Evolutionary conservation across 2,888 invertebrate species (phyloP), one percentile per base, ranked within the genome.

Genomic region (Drosophila greeni): DNA sequence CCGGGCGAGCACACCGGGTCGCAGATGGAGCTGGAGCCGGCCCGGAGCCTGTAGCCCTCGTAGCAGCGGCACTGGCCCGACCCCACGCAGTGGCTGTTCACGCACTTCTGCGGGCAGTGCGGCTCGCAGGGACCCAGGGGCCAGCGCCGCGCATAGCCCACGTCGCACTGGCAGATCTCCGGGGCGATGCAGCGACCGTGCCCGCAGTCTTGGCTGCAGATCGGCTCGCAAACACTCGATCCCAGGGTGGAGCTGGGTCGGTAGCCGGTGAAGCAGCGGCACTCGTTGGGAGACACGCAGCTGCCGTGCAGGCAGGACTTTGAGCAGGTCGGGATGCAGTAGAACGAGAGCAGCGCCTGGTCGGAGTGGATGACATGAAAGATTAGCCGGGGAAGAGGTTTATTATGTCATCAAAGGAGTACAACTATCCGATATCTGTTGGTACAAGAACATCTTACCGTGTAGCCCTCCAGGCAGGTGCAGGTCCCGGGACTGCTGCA

Each of bases 31-130:
- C 72, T 80, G 7, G 85, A 84, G 26, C 86, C 86, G 0, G 62
- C 55, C 2, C 86, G 74, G 26, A 86, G 51, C 8, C 75, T 76
- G 54, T 77, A 88, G 8, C 92, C 92, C 6, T 89, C 82, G 37
- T 89, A 88, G 81, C 93, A 93, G 26, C 89, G 89, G 79, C 93
- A 93, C 1, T 89, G 87, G 0, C 90, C 87, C 0, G 82, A 74
- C 5, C 81, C 90, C 1, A 90, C 89, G 82, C 93, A 93, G 23
- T 90, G 70, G 48, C 88, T 87, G 29, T 88, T 88, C 3, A 87
- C 72, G 53, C 88, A 88, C 61, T 84, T 86, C n/a, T 86, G 75
- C 0, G 71, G 39, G 33, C 88, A 88, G 48, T 74, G 55, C 0
- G 88, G 87, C 18, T 87, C 86, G 48, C 88, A 88, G 43, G 73